A percentile compares a stretch with the other conserved stretches of the same genome.
Evolutionary conservation across 2,888 invertebrate species (phyloP).

Genomic region (Resseliella maxima): DNA sequence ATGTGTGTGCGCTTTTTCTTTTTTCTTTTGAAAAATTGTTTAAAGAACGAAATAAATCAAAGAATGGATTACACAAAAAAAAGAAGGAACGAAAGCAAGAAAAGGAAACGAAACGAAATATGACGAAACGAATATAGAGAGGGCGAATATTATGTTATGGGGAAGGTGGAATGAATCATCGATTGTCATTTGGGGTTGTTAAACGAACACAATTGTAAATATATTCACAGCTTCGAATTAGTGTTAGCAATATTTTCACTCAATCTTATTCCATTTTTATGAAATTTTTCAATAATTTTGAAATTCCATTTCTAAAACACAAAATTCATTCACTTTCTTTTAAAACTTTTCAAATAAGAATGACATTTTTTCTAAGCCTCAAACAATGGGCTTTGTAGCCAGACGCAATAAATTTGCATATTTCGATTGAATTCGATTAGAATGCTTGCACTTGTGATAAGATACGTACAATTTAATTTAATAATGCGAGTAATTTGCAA

Average conservation of each 20-base stretch:
- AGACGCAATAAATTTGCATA: constrained; percentile 21
- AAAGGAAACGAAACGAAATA: no score
- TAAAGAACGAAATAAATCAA: not conserved
- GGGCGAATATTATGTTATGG: constrained; percentile 5
- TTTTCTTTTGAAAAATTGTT: not conserved
- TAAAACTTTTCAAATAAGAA: not conserved
- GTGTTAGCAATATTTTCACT: not conserved
- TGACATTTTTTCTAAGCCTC: not conserved
- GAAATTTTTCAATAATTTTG: not conserved
- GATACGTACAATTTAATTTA: not conserved
- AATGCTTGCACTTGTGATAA: not conserved
- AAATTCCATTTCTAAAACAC: not conserved
- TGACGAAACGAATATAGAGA: not conserved
- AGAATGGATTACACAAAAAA: constrained; percentile 11
- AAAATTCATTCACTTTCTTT: not conserved
- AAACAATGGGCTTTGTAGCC: not conserved
- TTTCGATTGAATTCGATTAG: not conserved
- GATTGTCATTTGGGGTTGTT: constrained; percentile 50
- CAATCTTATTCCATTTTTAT: not conserved
- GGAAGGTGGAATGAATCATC: constrained; percentile 30
- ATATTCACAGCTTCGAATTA: not conserved
- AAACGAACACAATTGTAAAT: constrained; percentile 18
- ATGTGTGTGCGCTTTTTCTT: not conserved
- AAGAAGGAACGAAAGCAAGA: no score
- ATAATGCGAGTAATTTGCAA: constrained; percentile 1